Conservation (phyloP, 2,888 invertebrate species). For the Polydrusus pterygomalis region DNA sequence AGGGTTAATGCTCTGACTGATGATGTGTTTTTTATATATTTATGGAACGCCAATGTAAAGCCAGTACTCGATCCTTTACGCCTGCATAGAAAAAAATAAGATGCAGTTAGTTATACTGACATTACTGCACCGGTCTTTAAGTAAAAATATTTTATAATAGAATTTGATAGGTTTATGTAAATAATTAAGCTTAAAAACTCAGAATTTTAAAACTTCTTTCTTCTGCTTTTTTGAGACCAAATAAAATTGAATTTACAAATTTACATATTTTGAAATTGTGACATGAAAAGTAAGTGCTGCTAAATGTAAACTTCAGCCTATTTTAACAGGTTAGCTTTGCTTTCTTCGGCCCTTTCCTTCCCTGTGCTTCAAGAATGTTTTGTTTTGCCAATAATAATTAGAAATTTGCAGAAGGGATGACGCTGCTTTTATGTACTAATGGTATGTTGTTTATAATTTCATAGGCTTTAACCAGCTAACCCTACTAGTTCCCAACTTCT, state of each 20-base stretch:
- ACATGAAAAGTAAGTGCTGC: conserved; percentile 45
- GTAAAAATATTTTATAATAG: no score
- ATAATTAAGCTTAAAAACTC: conserved; percentile 29
- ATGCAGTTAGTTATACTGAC: no score
- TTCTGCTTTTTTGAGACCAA: not conserved
- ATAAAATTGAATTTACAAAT: conserved; percentile 17
- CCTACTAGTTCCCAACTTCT: conserved; percentile 25
- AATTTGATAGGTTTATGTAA: conserved; percentile 43
- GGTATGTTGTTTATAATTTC: conserved; percentile 42
- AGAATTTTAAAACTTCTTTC: conserved; percentile 22
- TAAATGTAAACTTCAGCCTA: conserved; percentile 29
- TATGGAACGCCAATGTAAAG: no score
- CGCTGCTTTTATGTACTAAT: conserved; percentile 40
- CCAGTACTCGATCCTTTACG: no score
- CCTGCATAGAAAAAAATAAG: no score
- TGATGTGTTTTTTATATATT: no score
- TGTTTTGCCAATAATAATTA: conserved; percentile 33
- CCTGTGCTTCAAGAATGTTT: conserved; percentile 39
- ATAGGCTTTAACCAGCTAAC: conserved; percentile 27
- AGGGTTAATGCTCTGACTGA: no score
- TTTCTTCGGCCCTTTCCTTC: conserved; percentile 34
- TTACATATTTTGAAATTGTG: conserved; percentile 24
- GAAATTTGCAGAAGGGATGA: conserved; percentile 41
- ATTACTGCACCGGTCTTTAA: no score
- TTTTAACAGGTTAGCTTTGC: conserved; percentile 38